A percentile compares a stretch with the other conserved stretches of the same genome.
Evolutionary conservation across 1,140 invertebrate species (phyloP).

Genomic region (Bradysia coprophila): DNA sequence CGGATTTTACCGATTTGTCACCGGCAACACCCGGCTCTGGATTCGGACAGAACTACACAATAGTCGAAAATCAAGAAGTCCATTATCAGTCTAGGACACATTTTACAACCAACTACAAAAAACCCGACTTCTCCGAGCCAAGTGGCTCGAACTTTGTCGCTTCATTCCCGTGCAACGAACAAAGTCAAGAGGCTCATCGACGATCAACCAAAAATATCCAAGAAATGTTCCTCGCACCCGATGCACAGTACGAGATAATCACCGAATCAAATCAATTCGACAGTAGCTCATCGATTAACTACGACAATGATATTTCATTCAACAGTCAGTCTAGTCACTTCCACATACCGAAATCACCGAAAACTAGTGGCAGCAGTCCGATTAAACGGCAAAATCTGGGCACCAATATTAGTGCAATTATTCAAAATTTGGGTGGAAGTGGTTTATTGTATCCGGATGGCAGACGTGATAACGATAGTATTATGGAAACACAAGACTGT

Average conservation of each 20-base stretch:
- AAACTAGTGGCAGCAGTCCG: not conserved
- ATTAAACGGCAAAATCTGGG: slow-evolving; percentile 12
- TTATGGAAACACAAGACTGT: slow-evolving; percentile 3
- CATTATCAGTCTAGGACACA: not conserved
- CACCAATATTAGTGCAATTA: slow-evolving; percentile 20
- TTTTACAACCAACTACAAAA: slow-evolving; percentile 4
- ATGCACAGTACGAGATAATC: slow-evolving; percentile 41
- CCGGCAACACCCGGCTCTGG: slow-evolving; percentile 17
- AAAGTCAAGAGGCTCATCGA: slow-evolving; percentile 20
- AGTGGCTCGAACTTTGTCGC: slow-evolving; percentile 5
- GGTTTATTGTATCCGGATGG: slow-evolving; percentile 14
- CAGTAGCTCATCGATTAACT: slow-evolving; percentile 5
- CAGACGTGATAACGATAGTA: not conserved
- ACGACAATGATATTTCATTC: slow-evolving; percentile 3
- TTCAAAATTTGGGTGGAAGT: slow-evolving; percentile 22
- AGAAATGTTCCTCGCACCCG: slow-evolving; percentile 30
- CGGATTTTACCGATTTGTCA: slow-evolving; percentile 22
- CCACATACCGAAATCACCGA: slow-evolving; percentile 9
- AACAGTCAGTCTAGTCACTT: slow-evolving; percentile 8
- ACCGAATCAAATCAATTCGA: slow-evolving; percentile 6
- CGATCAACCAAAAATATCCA: slow-evolving; percentile 22
- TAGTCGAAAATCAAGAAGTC: not conserved
- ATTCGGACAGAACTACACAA: not conserved
- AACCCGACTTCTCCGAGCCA: slow-evolving; percentile 1
- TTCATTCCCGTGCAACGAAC: slow-evolving; percentile 17